These are phyloP conservation scores for Sisor rabdophorus DNA, from an alignment of 2,113 vertebrate genomes.

Conservation along the genomic window DNA sequence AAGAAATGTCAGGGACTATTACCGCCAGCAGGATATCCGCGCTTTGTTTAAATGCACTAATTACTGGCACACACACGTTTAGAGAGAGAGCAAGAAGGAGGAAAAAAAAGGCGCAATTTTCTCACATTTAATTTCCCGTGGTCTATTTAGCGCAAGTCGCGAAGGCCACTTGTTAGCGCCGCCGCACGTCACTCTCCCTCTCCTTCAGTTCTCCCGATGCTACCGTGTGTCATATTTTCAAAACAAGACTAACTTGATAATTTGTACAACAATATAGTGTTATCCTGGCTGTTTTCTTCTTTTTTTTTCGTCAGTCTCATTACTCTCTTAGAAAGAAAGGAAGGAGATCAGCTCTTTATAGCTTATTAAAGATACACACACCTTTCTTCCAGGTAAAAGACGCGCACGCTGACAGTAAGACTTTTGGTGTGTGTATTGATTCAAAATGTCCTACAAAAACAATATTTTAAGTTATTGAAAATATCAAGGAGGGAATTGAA, in stretches of 20 bases:
- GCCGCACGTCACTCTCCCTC: slow-evolving; percentile 52
- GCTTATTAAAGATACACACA: too few species aligned
- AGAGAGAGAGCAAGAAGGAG: background rate
- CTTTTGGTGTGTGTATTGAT: background rate
- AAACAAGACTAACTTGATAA: slow-evolving; percentile 61
- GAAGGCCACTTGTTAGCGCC: slow-evolving; percentile 63
- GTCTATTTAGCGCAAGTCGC: slow-evolving; percentile 58
- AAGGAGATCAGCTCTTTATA: background rate
- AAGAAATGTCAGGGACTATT: slow-evolving; percentile 79
- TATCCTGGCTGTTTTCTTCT: background rate
- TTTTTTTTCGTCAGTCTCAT: background rate
- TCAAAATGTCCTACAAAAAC: too few species aligned
- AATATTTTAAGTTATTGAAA: too few species aligned
- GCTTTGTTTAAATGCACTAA: slow-evolving; percentile 81
- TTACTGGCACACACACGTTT: slow-evolving; percentile 71
- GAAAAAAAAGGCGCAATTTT: slow-evolving; percentile 63
- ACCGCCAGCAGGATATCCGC: slow-evolving; percentile 76
- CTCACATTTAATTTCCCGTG: slow-evolving; percentile 65
- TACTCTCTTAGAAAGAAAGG: background rate
- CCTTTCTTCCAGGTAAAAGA: background rate
- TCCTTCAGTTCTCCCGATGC: slow-evolving; percentile 47
- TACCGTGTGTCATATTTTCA: slow-evolving; percentile 60
- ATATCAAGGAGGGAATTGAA: too few species aligned
- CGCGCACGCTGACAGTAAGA: background rate
- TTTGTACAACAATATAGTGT: slow-evolving; percentile 43